phyloP scores from a whole-genome alignment of 1,140 invertebrate species.

The Drosophila burlai region DNA sequence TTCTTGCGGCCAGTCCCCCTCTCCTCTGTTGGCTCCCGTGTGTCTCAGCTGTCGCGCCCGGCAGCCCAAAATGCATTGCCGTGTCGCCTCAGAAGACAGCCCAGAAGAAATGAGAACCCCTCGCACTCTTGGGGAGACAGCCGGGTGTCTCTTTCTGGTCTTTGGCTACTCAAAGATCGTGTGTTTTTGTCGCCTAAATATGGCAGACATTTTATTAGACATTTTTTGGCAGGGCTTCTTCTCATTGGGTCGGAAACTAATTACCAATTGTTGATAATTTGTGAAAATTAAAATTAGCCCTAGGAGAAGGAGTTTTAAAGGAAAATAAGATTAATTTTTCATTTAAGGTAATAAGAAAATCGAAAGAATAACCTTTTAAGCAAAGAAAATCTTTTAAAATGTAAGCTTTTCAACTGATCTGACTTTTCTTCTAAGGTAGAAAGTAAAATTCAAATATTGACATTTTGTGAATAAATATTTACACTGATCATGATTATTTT shows the following conservation, averaged over 20 bases:
- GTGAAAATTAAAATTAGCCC: constrained; percentile 3
- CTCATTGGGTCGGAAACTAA: constrained; percentile 22
- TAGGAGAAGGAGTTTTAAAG: not conserved
- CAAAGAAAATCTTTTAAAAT: not conserved
- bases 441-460: too few relatives aligned
- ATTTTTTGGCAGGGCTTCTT: constrained; percentile 58
- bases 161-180: constrained; percentile 26
- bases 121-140: not conserved
- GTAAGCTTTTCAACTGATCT: not conserved
- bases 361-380: too few relatives aligned
- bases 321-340: not conserved
- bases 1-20: not conserved
- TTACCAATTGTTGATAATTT: constrained; percentile 24
- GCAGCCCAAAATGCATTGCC: constrained; percentile 68
- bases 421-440: too few relatives aligned
- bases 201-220: constrained; percentile 66
- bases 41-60: constrained; percentile 59
- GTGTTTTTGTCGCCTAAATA: constrained; percentile 60
- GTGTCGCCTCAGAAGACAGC: constrained; percentile 43
- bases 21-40: constrained; percentile 1
- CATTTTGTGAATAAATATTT: too few relatives aligned
- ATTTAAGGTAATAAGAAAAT: not conserved
- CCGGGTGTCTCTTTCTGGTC: constrained; percentile 22
- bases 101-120: constrained; percentile 22
- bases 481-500: too few relatives aligned